Evolutionary conservation across 2,888 invertebrate species (phyloP), one percentile per base, ranked within the genome.

Genomic region (Iselma pallidipennis): DNA sequence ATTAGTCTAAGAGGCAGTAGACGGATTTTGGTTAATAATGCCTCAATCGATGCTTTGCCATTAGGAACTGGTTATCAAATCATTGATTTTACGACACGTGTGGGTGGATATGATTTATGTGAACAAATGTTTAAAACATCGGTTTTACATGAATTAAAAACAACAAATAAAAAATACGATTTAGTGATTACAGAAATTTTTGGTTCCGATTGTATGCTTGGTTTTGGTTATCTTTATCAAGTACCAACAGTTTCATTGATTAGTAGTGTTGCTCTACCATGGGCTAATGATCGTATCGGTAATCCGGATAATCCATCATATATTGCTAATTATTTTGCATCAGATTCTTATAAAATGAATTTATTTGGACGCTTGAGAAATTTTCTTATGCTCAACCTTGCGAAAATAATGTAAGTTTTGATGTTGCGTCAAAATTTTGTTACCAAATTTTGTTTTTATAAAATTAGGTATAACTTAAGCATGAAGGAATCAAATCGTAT

Each of bases 121-220:
- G 61, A 69, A n/a, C 25, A 12, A 0, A 66, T 66, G 0, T 57
- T 82, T 1, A 25, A 66, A 1, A 68, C 75, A 9, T 51, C 72
- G 0, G 57, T 57, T 0, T 67, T 78, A 23, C 57, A 63, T 56
- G 31, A 66, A 33, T 61, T 77, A 23, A 69, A 73, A 6, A 64
- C 80, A 59, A 73, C 77, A 0, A 70, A 81, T 59, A 69, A 68
- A 3, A 82, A 84, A 48, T 90, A 87, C 63, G 90, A 91, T 73
- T 70, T 88, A 6, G 78, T 87, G 0, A 76, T 88, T 9, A 81
- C 83, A 12, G 87, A 87, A 74, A 83, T 84, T 65, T 89, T 88
- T 66, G 85, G 85, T 60, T 83, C 84, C 26, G 87, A 88, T 63
- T 88, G 88, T 69, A 78, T 85, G 52, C 76, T 88, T 66, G 87